Evolutionary conservation across 1,140 invertebrate genomes (phyloP), one percentile per base, ranked within the genome.

Genomic region (Tenebrio molitor): DNA sequence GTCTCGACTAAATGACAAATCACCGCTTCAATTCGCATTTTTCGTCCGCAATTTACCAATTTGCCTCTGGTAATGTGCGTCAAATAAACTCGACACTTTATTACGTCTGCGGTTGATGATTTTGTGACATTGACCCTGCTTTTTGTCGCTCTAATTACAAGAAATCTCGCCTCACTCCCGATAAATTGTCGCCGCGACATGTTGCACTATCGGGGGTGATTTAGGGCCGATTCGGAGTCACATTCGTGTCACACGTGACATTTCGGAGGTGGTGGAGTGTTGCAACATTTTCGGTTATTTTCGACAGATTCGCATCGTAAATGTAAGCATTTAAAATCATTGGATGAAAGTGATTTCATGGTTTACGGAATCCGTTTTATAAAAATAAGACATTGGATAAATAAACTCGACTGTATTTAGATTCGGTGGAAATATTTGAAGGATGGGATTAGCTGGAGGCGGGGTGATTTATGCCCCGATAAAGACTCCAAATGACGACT

Each of bases 301-400:
- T 53, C 46, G 25, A 53, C 16, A 53, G 17, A 53, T 21, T 53
- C 46, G 42, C 42, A 3, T 15, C 42, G 42, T 46, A 17, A 46
- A 17, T 17, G 42, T 46, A 46, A 53, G 46, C 50, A 23, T 33
- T 58, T 58, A 58, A 29, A 58, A 58, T 29, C n/a, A 58, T 58
- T 58, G 50, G 50, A 33, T 58, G 2, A 58, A 58, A 29, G 46
- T 53, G 46, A 53, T 53, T 53, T 53, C 46, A 58, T 58, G n/a
- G 50, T 58, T 53, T 58, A 58, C 23, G 50, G 50, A 58, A 58
- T 58, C n/a, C 50, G 50, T 29, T 25, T 29, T 58, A 25, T 58
- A 58, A 58, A 58, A 58, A 58, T 58, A 58, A 58, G 15, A 33
- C 50, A 14, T 25, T 58, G 50, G 1, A 16, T 58, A 58, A 58